Evolutionary conservation across 2,113 vertebrate species (phyloP).

Genomic region (Mustela nigripes): DNA sequence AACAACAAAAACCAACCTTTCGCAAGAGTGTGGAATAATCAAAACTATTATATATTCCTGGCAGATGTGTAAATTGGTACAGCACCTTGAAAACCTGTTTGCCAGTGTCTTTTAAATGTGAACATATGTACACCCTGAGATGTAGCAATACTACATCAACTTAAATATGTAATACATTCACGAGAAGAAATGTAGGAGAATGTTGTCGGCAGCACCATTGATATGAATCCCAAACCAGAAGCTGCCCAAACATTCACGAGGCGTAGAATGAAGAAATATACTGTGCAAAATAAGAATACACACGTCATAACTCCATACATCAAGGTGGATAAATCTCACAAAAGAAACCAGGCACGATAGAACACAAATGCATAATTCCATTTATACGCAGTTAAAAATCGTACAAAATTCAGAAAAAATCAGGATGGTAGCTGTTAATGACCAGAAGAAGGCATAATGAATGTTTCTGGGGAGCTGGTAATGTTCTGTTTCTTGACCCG

Average conservation of each 20-base stretch:
- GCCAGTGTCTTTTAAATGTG: not conserved
- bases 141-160: accelerated
- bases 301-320: not conserved
- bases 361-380: not conserved
- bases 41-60: not conserved
- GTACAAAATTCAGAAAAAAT: not conserved
- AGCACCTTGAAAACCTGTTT: not conserved
- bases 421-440: not conserved
- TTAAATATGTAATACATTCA: not conserved
- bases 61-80: not conserved
- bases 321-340: not conserved
- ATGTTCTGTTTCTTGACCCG: not conserved
- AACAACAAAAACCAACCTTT: not conserved
- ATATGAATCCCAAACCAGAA: not conserved
- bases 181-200: not conserved
- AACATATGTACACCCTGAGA: not conserved
- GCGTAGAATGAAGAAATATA: not conserved
- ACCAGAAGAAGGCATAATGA: not conserved
- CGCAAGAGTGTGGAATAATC: not conserved
- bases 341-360: not conserved
- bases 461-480: not conserved
- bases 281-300: not conserved
- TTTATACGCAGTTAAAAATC: not conserved
- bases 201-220: not conserved
- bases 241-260: not conserved